Conservation (phyloP, 2,888 invertebrate genomes). For the Itoplectis maculator region DNA sequence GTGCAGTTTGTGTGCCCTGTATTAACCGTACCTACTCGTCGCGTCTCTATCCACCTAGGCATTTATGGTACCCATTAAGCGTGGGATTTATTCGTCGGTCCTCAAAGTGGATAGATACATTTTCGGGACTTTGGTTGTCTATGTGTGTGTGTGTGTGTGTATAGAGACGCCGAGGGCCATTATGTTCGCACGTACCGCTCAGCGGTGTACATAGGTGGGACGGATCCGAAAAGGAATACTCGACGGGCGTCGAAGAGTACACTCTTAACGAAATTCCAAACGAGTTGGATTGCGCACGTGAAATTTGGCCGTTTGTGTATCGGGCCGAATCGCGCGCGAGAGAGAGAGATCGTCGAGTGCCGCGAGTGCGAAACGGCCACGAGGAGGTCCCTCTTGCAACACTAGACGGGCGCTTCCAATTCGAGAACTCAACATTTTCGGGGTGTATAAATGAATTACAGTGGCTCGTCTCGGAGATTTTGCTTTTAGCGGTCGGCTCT, state of each 20-base stretch:
- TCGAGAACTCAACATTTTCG: background rate
- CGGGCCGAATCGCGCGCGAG: background rate
- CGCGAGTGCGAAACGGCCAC: background rate
- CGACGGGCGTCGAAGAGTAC: conserved; percentile 54
- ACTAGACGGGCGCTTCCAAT: background rate
- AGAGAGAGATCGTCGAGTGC: background rate
- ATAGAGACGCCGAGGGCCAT: background rate
- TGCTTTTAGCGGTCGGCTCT: too few species aligned
- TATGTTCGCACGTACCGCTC: conserved; percentile 2
- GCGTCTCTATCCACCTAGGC: conserved; percentile 14
- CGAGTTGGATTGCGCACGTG: conserved; percentile 13
- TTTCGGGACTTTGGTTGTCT: conserved; percentile 36
- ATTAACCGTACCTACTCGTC: conserved; percentile 43
- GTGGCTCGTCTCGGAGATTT: too few species aligned
- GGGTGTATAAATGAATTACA: too few species aligned
- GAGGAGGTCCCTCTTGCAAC: background rate
- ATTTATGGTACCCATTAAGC: conserved; percentile 52
- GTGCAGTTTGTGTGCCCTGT: background rate
- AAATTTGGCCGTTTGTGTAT: conserved; percentile 1
- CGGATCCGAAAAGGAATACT: conserved; percentile 29
- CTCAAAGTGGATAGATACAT: conserved; percentile 51
- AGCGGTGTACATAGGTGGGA: conserved; percentile 10
- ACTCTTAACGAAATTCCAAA: conserved; percentile 47
- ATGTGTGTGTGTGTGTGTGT: background rate
- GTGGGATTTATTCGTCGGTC: conserved; percentile 31